Percentiles rank a stretch among this genome's conserved stretches.
These are phyloP conservation scores for Meandrina meandrites DNA, from an alignment of 92 coral and sea anemone genomes.

Conservation along the genomic window DNA sequence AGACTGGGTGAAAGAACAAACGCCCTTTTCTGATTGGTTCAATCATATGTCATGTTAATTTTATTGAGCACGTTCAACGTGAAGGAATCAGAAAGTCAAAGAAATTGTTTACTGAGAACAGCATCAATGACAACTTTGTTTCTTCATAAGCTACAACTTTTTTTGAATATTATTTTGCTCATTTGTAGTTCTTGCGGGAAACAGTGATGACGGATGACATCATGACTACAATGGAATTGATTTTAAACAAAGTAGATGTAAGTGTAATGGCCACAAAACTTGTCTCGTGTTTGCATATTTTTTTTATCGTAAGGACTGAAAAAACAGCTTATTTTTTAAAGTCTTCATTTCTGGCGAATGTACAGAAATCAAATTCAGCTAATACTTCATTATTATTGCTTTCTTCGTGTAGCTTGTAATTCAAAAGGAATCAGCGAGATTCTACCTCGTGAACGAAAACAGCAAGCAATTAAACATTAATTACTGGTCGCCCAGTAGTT, in stretches of 20 bases:
- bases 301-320: neutral
- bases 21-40: neutral
- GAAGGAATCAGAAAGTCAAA: neutral
- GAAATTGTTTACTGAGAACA: neutral
- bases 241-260: constrained; percentile 88
- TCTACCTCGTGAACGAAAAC: no score
- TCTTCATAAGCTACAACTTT: no score
- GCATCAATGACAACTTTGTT: neutral
- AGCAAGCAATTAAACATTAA: no score
- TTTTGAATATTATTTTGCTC: neutral
- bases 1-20: neutral
- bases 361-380: neutral
- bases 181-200: constrained; percentile 61
- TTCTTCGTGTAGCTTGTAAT: neutral
- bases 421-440: neutral
- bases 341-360: no score
- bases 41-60: neutral
- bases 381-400: neutral
- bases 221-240: constrained; percentile 82
- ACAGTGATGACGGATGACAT: constrained; percentile 81
- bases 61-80: neutral
- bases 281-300: neutral
- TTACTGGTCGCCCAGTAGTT: neutral
- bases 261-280: constrained; percentile 8
- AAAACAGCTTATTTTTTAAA: neutral